Percentiles rank a stretch among this genome's conserved stretches.
phyloP scores from a whole-genome alignment of 2,888 invertebrate species.

The Meteorus cinctellus region DNA sequence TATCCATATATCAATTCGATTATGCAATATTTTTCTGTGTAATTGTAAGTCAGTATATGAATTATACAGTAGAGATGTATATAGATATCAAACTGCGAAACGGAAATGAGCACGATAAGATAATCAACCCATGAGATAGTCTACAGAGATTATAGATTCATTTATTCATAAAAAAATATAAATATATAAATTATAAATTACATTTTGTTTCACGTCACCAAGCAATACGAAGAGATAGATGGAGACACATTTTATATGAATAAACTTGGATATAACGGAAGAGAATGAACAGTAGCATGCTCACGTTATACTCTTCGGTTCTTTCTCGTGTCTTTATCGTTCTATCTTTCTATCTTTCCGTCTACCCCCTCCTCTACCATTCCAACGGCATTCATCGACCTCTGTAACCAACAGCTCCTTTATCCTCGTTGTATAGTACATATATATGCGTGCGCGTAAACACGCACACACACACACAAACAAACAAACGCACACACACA shows the following conservation, averaged over 20 bases:
- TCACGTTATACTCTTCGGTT: background rate
- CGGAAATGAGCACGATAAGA: slow-evolving; percentile 11
- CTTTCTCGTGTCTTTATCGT: slow-evolving; percentile 41
- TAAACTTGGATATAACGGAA: background rate
- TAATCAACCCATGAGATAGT: background rate
- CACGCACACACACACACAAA: background rate
- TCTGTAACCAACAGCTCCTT: slow-evolving; percentile 35
- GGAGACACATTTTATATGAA: background rate
- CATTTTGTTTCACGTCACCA: background rate
- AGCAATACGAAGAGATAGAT: background rate
- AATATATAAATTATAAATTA: background rate
- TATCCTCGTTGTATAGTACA: slow-evolving; percentile 16
- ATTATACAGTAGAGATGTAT: background rate
- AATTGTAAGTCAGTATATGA: background rate
- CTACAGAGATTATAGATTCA: no score
- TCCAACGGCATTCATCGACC: slow-evolving; percentile 24
- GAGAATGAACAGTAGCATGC: background rate
- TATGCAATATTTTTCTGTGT: slow-evolving; percentile 17
- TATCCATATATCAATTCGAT: slow-evolving; percentile 4
- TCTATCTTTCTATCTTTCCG: slow-evolving; percentile 25
- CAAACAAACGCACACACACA: no score
- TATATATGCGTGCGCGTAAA: background rate
- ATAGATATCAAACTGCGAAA: background rate
- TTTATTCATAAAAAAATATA: no score
- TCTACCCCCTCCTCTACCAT: slow-evolving; percentile 10